Conservation (phyloP, 2,888 invertebrate genomes). For the Agonopterix alstromeriana region DNA sequence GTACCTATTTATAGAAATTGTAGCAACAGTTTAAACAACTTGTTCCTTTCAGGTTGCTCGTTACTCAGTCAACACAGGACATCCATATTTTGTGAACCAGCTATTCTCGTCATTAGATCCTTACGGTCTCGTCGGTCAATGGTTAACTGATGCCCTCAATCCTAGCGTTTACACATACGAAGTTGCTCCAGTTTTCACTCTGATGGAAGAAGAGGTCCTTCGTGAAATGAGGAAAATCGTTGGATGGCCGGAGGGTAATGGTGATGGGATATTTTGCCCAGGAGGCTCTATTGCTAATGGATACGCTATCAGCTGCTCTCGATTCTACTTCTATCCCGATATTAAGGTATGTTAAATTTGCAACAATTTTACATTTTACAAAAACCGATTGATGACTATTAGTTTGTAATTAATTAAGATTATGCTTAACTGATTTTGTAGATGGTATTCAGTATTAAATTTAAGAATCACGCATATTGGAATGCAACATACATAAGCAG, state of each 20-base stretch:
- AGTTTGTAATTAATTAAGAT: too few relatives aligned
- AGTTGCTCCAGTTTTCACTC: constrained; percentile 90
- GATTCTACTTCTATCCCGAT: constrained; percentile 83
- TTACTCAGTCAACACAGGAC: constrained; percentile 93
- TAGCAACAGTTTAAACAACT: neutral
- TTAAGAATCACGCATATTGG: too few relatives aligned
- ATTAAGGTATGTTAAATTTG: constrained; percentile 78
- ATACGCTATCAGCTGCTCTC: constrained; percentile 92
- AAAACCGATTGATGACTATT: too few relatives aligned
- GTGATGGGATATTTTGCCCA: constrained; percentile 93
- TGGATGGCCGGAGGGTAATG: constrained; percentile 83
- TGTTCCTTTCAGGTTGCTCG: constrained; percentile 60
- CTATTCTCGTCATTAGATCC: constrained; percentile 91
- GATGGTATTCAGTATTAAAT: too few relatives aligned
- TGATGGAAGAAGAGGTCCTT: constrained; percentile 91
- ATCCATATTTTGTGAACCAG: constrained; percentile 93
- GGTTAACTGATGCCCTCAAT: constrained; percentile 90
- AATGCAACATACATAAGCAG: too few relatives aligned
- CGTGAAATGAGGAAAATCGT: constrained; percentile 87
- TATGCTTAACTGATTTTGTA: too few relatives aligned
- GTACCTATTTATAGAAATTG: too few relatives aligned
- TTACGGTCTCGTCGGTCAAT: constrained; percentile 89
- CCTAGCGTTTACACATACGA: constrained; percentile 94
- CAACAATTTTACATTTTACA: too few relatives aligned
- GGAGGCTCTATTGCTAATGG: constrained; percentile 95